Evolutionary conservation across 2,888 invertebrate genomes (phyloP).

Genomic region (Xestia sexstrigata): DNA sequence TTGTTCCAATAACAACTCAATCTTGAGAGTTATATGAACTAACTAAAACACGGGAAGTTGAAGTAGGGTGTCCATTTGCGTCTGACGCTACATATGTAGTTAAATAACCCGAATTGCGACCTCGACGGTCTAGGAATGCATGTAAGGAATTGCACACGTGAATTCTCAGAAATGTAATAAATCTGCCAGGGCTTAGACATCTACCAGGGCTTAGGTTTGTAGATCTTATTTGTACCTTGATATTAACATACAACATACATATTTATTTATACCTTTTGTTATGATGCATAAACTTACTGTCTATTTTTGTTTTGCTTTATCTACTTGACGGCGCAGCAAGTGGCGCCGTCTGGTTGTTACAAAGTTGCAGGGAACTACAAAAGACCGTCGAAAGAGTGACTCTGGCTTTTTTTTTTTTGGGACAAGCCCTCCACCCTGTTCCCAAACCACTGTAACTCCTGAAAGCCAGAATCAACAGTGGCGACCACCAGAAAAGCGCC

Average conservation of each 20-base stretch:
- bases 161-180: conserved; percentile 4
- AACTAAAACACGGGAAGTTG: background rate
- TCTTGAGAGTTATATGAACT: background rate
- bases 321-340: background rate
- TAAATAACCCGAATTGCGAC: background rate
- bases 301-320: background rate
- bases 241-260: background rate
- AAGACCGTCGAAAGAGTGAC: background rate
- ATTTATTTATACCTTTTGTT: background rate
- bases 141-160: conserved; percentile 8
- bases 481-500: no score
- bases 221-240: background rate
- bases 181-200: background rate
- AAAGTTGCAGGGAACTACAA: no score
- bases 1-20: background rate
- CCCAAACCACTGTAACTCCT: no score
- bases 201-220: background rate
- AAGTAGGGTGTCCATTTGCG: background rate
- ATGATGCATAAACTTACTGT: background rate
- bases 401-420: no score
- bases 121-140: background rate
- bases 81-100: background rate
- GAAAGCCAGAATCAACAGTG: no score
- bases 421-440: no score
- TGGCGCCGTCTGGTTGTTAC: background rate